A percentile compares a stretch with the other conserved stretches of the same genome.
These are phyloP conservation scores for Drosophila mettleri DNA, from an alignment of 2,888 invertebrate species.

Conservation along the genomic window DNA sequence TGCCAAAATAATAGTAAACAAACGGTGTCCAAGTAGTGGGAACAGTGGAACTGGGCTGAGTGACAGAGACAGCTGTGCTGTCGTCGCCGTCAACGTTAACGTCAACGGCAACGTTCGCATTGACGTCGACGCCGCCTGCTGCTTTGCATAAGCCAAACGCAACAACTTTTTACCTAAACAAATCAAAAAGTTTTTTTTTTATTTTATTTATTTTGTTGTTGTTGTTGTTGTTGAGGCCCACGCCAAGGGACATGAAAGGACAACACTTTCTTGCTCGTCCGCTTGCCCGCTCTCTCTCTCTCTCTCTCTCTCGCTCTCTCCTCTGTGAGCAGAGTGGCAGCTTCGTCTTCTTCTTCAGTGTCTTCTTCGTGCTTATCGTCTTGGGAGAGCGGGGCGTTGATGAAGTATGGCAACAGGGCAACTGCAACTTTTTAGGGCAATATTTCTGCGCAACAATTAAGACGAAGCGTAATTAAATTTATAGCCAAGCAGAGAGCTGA, in stretches of 20 bases:
- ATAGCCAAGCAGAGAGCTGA: slow-evolving; percentile 1
- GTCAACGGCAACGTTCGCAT: slow-evolving; percentile 19
- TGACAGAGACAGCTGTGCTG: slow-evolving; percentile 12
- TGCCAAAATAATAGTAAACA: slow-evolving; percentile 70
- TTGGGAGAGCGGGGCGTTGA: slow-evolving; percentile 26
- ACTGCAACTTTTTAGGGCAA: slow-evolving; percentile 46
- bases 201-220: no score
- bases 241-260: slow-evolving; percentile 57
- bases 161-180: slow-evolving; percentile 62
- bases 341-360: slow-evolving; percentile 6
- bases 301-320: neutral
- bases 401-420: slow-evolving; percentile 57
- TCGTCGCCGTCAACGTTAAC: neutral
- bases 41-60: slow-evolving; percentile 10
- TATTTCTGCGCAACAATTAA: slow-evolving; percentile 46
- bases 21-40: slow-evolving; percentile 26
- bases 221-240: slow-evolving; percentile 17
- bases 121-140: slow-evolving; percentile 15
- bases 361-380: slow-evolving; percentile 17
- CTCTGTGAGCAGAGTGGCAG: neutral
- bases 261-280: slow-evolving; percentile 33
- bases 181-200: slow-evolving; percentile 65
- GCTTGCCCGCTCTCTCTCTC: neutral
- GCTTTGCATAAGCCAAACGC: slow-evolving; percentile 62
- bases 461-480: slow-evolving; percentile 37